Conservation (phyloP, 2,797 vertebrate species). For the Gobio occitaniae region DNA sequence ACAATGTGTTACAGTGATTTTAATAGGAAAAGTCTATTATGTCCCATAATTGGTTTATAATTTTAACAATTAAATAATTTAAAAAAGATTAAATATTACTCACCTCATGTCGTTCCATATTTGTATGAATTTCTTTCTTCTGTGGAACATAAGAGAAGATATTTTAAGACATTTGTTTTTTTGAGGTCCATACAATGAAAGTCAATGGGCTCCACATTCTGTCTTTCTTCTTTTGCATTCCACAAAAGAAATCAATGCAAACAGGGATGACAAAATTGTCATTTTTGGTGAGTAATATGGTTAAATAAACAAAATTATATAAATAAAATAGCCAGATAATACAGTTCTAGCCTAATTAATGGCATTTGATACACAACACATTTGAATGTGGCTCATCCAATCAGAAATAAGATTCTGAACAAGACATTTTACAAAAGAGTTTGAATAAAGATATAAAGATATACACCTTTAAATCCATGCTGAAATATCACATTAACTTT, state of each 20-base stretch:
- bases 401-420: background rate
- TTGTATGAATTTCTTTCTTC: background rate
- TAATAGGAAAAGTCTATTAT: background rate
- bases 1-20: background rate
- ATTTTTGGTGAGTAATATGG: background rate
- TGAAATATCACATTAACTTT: background rate
- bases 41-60: background rate
- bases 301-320: background rate
- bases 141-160: constrained; percentile 8
- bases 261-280: background rate
- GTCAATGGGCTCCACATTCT: background rate
- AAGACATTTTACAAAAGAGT: background rate
- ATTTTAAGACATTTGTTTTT: background rate
- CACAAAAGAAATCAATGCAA: background rate
- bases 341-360: background rate
- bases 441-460: constrained; percentile 2
- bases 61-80: background rate
- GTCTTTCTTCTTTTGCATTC: background rate
- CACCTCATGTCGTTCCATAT: background rate
- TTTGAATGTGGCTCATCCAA: background rate
- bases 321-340: background rate
- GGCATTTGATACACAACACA: background rate
- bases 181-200: background rate
- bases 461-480: background rate
- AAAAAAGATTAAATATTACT: background rate